Evolutionary conservation across 2,113 vertebrate genomes (phyloP), one percentile per base, ranked within the genome.

Genomic region (Dendrocopos noguchii): DNA sequence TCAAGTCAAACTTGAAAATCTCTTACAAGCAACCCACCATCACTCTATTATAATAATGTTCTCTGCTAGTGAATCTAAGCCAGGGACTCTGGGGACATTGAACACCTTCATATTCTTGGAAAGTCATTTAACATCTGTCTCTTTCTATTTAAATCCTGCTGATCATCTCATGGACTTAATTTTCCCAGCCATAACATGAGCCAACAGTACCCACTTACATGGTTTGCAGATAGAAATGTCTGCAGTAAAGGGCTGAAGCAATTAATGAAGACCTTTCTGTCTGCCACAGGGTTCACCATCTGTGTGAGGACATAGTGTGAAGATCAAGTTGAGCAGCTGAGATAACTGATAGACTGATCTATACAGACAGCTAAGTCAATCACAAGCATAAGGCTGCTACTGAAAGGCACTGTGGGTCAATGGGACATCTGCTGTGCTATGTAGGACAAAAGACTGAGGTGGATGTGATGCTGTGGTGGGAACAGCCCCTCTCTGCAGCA

Each of bases 101-200:
- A 87, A 77, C 57, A 70, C 64, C 75, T 85, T 44, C 46, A 53
- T 88, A 42, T 84, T 87, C 61, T 86, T 73, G 59, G 59, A 91
- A 91, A 96, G 61, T 61, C 61, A 82, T 91, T 89, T 80, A 88
- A 85, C 65, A 93, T 90, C 80, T 87, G 88, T 65, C 84, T 92
- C 63, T 83, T 95, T 87, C 80, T 79, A 85, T 80, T 89, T 87
- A 91, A 92, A 53, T 31, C 67, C 36, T 2, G 13, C 60, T 70
- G 75, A 92, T 95, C 71, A 60, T 33, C 17, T 47, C 42, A 80
- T 10, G 64, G 81, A 91, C 68, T 55, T 77, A n/a, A 77, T 89
- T 92, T 84, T 92, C 60, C 53, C 79, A 74, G 75, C 28, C 53
- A 70, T 71, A 85, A 92, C 93, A 82, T n/a, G 29, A 89, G 72